A percentile compares a stretch with the other conserved stretches of the same genome.
phyloP scores from a whole-genome alignment of 1,140 invertebrate species.

The Pogonognathellus flavescens region DNA sequence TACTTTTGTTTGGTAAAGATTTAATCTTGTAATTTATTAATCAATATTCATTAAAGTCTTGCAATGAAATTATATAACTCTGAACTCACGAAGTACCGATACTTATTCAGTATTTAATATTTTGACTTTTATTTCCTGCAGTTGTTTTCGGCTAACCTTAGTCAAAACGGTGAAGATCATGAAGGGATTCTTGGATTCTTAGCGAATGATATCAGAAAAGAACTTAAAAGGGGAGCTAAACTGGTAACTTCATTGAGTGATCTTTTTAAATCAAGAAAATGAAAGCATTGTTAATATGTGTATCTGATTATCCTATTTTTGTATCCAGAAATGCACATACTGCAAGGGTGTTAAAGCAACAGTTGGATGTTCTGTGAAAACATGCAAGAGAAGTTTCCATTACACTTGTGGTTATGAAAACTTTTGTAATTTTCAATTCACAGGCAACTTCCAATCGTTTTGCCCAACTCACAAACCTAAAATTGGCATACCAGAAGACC shows the following conservation, averaged over 20 bases:
- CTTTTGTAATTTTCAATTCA: conserved; percentile 74
- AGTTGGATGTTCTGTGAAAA: conserved; percentile 73
- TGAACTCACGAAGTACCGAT: too few species aligned
- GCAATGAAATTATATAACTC: too few species aligned
- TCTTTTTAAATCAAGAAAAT: neutral
- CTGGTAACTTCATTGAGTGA: conserved; percentile 67
- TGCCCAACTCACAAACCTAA: conserved; percentile 58
- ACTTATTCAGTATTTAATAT: too few species aligned
- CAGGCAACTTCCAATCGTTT: conserved; percentile 73
- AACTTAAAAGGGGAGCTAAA: conserved; percentile 73
- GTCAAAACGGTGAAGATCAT: conserved; percentile 75
- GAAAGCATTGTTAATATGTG: neutral
- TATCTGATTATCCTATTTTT: conserved; percentile 35
- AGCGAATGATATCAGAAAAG: conserved; percentile 74
- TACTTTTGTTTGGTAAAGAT: conserved; percentile 65
- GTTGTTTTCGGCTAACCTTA: conserved; percentile 73
- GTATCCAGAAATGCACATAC: conserved; percentile 75
- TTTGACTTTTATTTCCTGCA: neutral
- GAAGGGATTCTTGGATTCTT: conserved; percentile 78
- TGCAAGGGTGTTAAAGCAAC: conserved; percentile 75
- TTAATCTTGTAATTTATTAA: too few species aligned
- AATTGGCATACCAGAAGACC: conserved; percentile 25
- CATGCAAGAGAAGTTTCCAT: conserved; percentile 76
- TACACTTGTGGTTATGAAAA: conserved; percentile 75
- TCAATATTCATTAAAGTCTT: too few species aligned